Evolutionary conservation across 2,797 vertebrate species (phyloP).

Genomic region (Mus caroli): DNA sequence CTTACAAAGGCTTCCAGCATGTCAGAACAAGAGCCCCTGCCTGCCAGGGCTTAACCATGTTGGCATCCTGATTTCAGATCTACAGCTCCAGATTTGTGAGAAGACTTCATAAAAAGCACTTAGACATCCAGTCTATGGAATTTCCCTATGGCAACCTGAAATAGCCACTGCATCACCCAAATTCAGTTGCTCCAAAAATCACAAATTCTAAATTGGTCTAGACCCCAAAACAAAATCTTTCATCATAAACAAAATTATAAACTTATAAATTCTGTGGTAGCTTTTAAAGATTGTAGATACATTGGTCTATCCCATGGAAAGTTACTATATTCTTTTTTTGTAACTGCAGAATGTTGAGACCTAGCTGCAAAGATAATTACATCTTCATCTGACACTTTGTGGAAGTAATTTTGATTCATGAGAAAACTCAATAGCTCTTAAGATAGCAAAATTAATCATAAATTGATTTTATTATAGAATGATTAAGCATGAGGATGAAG

Average conservation of each 20-base stretch:
- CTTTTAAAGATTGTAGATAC: slow-evolving; percentile 14
- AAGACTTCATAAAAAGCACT: background rate
- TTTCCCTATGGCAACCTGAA: background rate
- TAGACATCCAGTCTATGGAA: background rate
- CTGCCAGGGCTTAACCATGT: background rate
- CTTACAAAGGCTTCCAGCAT: background rate
- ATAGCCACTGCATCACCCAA: background rate
- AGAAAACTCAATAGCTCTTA: slow-evolving; percentile 69
- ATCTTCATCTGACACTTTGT: slow-evolving; percentile 66
- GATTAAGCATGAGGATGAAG: slow-evolving; percentile 72
- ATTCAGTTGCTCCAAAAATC: background rate
- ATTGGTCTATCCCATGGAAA: background rate
- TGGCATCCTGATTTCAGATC: background rate
- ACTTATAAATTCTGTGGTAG: background rate
- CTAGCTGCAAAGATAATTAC: slow-evolving; percentile 63
- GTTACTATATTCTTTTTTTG: background rate
- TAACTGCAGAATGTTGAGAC: slow-evolving; percentile 47
- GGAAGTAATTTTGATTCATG: slow-evolving; percentile 77
- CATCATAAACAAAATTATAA: slow-evolving; percentile 1
- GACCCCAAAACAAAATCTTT: slow-evolving; percentile 11
- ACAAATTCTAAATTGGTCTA: background rate
- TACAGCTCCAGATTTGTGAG: background rate
- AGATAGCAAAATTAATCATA: slow-evolving; percentile 70
- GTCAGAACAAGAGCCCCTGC: background rate
- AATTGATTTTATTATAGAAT: slow-evolving; percentile 66